These are phyloP conservation scores for Verasper variegatus DNA, from an alignment of 2,113 vertebrate genomes.

Conservation along the genomic window DNA sequence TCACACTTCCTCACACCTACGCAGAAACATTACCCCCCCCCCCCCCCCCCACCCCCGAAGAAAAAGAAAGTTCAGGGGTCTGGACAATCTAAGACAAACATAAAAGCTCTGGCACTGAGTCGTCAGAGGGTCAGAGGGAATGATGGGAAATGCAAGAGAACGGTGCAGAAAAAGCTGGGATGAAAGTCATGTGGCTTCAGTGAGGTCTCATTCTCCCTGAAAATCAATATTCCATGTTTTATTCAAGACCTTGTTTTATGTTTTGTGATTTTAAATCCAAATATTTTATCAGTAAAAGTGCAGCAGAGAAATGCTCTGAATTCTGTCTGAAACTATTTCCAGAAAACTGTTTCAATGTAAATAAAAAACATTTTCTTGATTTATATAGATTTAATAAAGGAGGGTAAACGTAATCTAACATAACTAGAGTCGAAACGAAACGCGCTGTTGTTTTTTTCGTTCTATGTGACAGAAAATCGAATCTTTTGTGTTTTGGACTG, in stretches of 20 bases:
- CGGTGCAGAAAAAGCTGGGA: not conserved
- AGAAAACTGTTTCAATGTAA: too few relatives aligned
- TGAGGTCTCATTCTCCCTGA: conserved; percentile 9
- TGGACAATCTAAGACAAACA: conserved; percentile 32
- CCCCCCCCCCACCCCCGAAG: not conserved
- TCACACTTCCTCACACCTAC: conserved; percentile 54
- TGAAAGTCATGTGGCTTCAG: not conserved
- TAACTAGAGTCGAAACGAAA: not conserved
- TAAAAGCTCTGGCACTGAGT: conserved; percentile 27
- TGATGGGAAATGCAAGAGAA: conserved; percentile 29
- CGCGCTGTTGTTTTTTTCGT: too few relatives aligned
- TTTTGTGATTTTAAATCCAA: not conserved
- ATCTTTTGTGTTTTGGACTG: too few relatives aligned
- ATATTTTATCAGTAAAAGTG: not conserved
- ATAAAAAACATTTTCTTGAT: not conserved
- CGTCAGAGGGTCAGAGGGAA: conserved; percentile 31
- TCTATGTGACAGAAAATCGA: too few relatives aligned
- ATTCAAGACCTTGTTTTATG: conserved; percentile 20
- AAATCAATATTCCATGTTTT: conserved; percentile 34
- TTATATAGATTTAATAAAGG: not conserved
- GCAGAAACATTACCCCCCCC: conserved; percentile 39
- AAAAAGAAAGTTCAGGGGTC: conserved; percentile 25
- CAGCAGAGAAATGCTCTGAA: not conserved
- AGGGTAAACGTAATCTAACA: not conserved
- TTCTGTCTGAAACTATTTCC: too few relatives aligned